Percentiles rank a stretch among this genome's conserved stretches.
Evolutionary conservation across 2,888 invertebrate genomes (phyloP).

Genomic region (Rotaria magnacalcarata): DNA sequence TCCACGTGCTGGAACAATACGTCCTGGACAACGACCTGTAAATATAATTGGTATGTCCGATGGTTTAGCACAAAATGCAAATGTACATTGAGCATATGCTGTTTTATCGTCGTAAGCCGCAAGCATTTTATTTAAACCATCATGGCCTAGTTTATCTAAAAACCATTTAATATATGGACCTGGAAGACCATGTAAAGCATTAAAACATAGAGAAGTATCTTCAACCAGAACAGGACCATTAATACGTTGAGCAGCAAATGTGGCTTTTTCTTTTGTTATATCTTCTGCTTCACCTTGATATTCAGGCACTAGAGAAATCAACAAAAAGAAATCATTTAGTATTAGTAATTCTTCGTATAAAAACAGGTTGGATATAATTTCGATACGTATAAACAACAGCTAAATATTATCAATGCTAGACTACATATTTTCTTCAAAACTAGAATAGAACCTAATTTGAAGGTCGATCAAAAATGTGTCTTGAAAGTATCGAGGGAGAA

Average conservation of each 20-base stretch:
- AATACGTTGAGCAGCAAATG: slow-evolving; percentile 73
- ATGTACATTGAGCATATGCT: slow-evolving; percentile 84
- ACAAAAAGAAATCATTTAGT: background rate
- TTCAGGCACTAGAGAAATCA: slow-evolving; percentile 68
- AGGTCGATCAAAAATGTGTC: no score
- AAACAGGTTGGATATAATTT: no score
- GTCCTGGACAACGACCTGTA: slow-evolving; percentile 76
- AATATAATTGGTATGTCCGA: slow-evolving; percentile 65
- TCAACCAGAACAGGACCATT: slow-evolving; percentile 83
- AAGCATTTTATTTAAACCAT: slow-evolving; percentile 57
- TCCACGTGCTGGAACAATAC: slow-evolving; percentile 81
- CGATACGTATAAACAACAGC: no score
- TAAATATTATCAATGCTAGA: no score
- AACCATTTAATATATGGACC: slow-evolving; percentile 75
- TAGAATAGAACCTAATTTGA: no score
- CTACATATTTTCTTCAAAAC: no score
- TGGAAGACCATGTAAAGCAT: slow-evolving; percentile 82
- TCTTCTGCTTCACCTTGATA: slow-evolving; percentile 86
- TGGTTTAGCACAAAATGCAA: slow-evolving; percentile 67
- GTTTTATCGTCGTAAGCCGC: slow-evolving; percentile 76
- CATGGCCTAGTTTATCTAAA: background rate
- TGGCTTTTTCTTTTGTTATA: slow-evolving; percentile 79
- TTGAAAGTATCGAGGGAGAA: no score
- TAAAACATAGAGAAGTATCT: slow-evolving; percentile 88
- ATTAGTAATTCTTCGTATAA: no score